Percentiles rank a stretch among this genome's conserved stretches.
Evolutionary conservation across 1,140 invertebrate species (phyloP).

Genomic region (Neocloeon triangulifer): DNA sequence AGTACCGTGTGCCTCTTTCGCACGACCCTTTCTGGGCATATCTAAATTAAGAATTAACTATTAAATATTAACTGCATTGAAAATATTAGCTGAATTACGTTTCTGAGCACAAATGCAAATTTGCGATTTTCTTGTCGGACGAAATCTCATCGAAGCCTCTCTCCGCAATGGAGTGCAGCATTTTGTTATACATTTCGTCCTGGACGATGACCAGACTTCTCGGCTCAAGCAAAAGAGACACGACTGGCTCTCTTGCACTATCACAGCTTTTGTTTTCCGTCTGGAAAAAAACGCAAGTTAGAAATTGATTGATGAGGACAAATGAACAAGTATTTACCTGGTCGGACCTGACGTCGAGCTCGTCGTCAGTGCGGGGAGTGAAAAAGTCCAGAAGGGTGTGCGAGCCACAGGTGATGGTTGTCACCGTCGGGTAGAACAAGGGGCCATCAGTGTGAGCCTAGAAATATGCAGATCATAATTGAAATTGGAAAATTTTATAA

Average conservation of each 20-base stretch:
- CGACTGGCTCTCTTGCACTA: constrained; percentile 18
- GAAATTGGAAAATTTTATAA: constrained; percentile 3
- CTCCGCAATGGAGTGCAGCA: constrained; percentile 79
- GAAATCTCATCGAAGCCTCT: constrained; percentile 40
- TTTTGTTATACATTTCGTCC: constrained; percentile 60
- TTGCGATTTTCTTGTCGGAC: constrained; percentile 38
- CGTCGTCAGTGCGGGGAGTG: constrained; percentile 16
- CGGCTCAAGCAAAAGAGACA: constrained; percentile 54
- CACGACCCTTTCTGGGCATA: constrained; percentile 22
- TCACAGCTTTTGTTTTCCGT: constrained; percentile 9
- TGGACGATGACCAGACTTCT: constrained; percentile 71
- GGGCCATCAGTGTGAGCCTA: constrained; percentile 86
- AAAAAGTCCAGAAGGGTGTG: constrained; percentile 76
- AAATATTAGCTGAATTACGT: constrained; percentile 13
- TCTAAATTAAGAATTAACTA: background rate
- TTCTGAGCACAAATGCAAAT: constrained; percentile 28
- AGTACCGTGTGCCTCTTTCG: constrained; percentile 49
- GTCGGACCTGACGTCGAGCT: background rate
- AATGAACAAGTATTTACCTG: constrained; percentile 8
- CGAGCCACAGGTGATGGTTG: constrained; percentile 79
- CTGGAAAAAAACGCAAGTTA: background rate
- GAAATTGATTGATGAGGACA: background rate
- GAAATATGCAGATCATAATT: background rate
- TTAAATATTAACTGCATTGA: background rate
- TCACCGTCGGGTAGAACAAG: constrained; percentile 77